These are phyloP conservation scores for Limonius californicus DNA, from an alignment of 1,140 invertebrate genomes.

Conservation along the genomic window DNA sequence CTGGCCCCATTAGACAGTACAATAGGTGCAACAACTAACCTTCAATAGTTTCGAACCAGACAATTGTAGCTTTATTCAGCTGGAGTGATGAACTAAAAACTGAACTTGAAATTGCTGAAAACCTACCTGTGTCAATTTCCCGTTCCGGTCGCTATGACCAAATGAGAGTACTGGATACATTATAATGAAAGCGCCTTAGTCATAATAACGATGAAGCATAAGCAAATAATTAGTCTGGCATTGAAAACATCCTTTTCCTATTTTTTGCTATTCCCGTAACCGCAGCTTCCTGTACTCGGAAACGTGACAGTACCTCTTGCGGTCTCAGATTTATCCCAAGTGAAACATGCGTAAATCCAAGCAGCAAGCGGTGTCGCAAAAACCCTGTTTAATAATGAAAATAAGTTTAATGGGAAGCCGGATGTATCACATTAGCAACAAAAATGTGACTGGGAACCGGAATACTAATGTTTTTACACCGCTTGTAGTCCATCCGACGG, in stretches of 20 bases:
- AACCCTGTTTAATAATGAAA: background rate
- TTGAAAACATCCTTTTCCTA: conserved; percentile 8
- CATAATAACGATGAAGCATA: background rate
- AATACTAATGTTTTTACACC: no score
- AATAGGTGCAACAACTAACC: no score
- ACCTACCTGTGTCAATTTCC: no score
- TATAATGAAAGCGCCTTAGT: no score
- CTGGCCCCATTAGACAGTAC: no score
- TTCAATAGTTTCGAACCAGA: no score
- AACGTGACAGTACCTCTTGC: background rate
- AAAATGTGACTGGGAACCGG: background rate
- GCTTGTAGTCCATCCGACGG: no score
- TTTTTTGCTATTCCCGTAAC: conserved; percentile 4
- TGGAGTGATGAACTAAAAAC: no score
- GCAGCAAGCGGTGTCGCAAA: background rate
- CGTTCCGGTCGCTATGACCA: no score
- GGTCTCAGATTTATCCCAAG: conserved; percentile 10
- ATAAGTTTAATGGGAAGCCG: background rate
- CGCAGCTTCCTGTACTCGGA: conserved; percentile 5
- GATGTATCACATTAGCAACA: background rate
- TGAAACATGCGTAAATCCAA: background rate
- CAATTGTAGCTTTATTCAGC: no score
- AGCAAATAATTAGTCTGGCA: background rate
- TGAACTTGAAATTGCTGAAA: no score
- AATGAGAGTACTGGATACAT: no score